Evolutionary conservation across 2,888 invertebrate species (phyloP), one percentile per base, ranked within the genome.

Genomic region (Drosophila affinis): DNA sequence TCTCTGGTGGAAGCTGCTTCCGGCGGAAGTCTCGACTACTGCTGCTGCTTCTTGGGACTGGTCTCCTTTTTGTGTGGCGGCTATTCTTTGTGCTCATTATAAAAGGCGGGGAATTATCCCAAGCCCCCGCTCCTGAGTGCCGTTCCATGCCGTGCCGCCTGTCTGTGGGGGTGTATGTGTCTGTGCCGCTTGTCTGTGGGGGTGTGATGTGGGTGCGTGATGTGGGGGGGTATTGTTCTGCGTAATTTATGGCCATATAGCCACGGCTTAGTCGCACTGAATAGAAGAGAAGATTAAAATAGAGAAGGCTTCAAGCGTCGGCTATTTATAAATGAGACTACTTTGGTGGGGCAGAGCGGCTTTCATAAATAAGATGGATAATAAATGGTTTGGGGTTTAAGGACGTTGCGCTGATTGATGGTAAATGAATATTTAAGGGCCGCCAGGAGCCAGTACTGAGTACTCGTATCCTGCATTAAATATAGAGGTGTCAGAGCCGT

Each of bases 71-170:
- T 77, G 63, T 79, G 72, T 56, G 24, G 24, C 69, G 51, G 56
- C 55, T 62, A 53, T 62, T 65, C 74, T 77, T 69, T 55, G 72
- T 78, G 62, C 74, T 81, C 81, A 82, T 83, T 82, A 83, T 73
- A 70, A 78, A 51, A 27, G 61, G 62, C 12, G 60, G 53, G 63
- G 79, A 83, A 78, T 82, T 84, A 79, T 64, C 60, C 46, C 55
- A 67, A 67, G 67, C 67, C 63, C 32, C 32, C 10, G 32, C 10
- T 10, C 10, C 9, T 32, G 21, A 21, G 3, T 3, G 21, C 21
- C 21, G 3, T 3, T 21, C 21, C 21, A 21, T 21, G 21, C 21
- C 21, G 3, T 21, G 32, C 32, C 9, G 55, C n/a, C 27, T 45
- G 18, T 27, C 18, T 51, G 67, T 18, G 61, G 47, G 47, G 9